Percentiles rank a stretch among this genome's conserved stretches.
Conservation (phyloP, 2,888 invertebrate genomes). For the Tholera decimalis region DNA sequence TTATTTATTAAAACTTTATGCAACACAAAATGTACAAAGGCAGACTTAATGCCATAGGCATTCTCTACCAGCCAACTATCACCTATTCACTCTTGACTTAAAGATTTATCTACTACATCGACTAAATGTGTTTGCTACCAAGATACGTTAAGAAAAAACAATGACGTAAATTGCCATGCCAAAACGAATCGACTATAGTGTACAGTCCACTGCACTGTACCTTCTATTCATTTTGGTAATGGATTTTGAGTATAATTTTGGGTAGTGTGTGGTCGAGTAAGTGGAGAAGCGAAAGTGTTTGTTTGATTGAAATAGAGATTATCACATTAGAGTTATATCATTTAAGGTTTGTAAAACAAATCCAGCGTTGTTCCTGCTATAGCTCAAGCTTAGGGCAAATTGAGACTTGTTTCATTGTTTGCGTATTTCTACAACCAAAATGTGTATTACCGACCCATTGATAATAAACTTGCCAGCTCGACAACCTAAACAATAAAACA, state of each 20-base stretch:
- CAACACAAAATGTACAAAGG: too few species aligned
- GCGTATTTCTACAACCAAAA: not conserved
- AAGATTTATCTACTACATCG: too few species aligned
- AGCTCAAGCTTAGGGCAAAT: not conserved
- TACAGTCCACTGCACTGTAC: constrained; percentile 10
- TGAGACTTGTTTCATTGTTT: not conserved
- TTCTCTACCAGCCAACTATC: too few species aligned
- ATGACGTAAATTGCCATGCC: not conserved
- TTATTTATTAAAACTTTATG: too few species aligned
- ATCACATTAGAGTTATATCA: constrained; percentile 14
- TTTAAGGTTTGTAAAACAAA: not conserved
- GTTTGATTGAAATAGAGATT: constrained; percentile 22
- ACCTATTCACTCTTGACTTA: too few species aligned
- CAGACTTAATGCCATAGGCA: too few species aligned
- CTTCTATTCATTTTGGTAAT: constrained; percentile 57
- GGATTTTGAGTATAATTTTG: constrained; percentile 43
- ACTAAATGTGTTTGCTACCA: not conserved
- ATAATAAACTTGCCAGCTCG: too few species aligned
- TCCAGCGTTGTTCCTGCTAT: too few species aligned
- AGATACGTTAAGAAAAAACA: not conserved
- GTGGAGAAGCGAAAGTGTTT: constrained; percentile 30
- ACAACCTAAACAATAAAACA: too few species aligned
- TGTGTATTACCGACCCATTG: too few species aligned
- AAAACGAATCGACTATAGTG: not conserved
- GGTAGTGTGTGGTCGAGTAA: constrained; percentile 24